phyloP scores from a whole-genome alignment of 1,140 invertebrate species.

The Psix sp. region DNA sequence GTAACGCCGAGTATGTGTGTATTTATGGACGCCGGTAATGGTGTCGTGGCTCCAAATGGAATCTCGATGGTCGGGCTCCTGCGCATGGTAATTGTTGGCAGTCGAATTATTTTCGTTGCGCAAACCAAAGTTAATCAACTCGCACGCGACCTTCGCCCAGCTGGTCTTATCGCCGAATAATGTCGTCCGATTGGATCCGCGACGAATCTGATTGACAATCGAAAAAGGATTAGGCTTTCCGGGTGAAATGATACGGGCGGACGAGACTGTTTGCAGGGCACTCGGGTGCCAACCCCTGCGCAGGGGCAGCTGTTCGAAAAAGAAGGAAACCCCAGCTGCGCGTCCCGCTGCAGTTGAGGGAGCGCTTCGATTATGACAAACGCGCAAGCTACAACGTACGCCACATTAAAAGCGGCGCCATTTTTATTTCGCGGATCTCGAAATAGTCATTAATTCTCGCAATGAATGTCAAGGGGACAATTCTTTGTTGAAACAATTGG shows the following conservation, averaged over 20 bases:
- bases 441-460: constrained; percentile 52
- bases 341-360: constrained; percentile 53
- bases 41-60: constrained; percentile 62
- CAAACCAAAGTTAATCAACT: neutral
- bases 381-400: constrained; percentile 26
- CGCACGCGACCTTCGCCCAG: neutral
- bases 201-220: constrained; percentile 68
- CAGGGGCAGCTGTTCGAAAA: constrained; percentile 69
- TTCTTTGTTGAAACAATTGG: constrained; percentile 38
- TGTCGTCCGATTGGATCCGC: constrained; percentile 39
- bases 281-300: constrained; percentile 52
- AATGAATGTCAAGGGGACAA: constrained; percentile 52
- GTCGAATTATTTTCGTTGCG: constrained; percentile 26
- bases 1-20: constrained; percentile 63
- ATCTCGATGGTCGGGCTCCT: too few species aligned
- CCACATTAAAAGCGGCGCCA: constrained; percentile 40
- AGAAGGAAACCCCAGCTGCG: constrained; percentile 67
- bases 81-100: constrained; percentile 46
- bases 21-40: constrained; percentile 65
- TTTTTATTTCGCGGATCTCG: constrained; percentile 37
- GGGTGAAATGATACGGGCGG: constrained; percentile 53
- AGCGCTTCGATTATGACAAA: constrained; percentile 61
- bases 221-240: constrained; percentile 70
- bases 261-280: constrained; percentile 60
- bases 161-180: neutral